These are phyloP conservation scores for Nephrotoma flavescens DNA, from an alignment of 2,888 invertebrate species.

Conservation along the genomic window DNA sequence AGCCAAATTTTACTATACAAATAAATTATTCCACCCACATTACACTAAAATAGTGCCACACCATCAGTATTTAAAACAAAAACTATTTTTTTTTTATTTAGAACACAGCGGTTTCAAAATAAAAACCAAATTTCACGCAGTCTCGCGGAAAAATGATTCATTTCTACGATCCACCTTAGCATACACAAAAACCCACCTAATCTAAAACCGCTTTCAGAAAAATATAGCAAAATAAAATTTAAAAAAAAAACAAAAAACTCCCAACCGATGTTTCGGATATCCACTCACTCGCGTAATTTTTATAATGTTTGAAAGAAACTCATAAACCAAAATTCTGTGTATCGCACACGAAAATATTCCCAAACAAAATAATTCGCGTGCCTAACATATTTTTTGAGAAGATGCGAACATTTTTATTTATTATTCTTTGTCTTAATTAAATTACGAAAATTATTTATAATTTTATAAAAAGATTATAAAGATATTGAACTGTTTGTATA, in stretches of 20 bases:
- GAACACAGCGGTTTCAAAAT: not conserved
- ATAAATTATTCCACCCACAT: not conserved
- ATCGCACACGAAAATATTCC: not conserved
- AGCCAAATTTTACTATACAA: not conserved
- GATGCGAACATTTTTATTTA: not conserved
- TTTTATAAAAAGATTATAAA: not conserved
- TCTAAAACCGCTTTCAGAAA: not conserved
- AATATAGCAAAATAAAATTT: not conserved
- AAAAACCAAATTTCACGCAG: not conserved
- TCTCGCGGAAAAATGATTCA: not conserved
- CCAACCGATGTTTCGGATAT: not conserved
- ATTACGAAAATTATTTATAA: not conserved
- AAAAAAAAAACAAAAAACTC: not conserved
- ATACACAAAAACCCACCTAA: not conserved
- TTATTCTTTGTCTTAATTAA: not conserved
- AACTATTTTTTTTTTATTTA: not conserved
- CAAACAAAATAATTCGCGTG: not conserved
- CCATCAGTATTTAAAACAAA: too few relatives aligned
- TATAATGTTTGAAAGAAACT: not conserved
- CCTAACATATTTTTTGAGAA: not conserved
- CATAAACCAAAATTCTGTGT: not conserved
- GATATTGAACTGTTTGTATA: not conserved
- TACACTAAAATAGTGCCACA: not conserved
- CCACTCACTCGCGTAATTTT: not conserved
- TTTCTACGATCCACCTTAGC: not conserved